Conservation (phyloP, 2,797 vertebrate species). For the Zalophus californianus region DNA sequence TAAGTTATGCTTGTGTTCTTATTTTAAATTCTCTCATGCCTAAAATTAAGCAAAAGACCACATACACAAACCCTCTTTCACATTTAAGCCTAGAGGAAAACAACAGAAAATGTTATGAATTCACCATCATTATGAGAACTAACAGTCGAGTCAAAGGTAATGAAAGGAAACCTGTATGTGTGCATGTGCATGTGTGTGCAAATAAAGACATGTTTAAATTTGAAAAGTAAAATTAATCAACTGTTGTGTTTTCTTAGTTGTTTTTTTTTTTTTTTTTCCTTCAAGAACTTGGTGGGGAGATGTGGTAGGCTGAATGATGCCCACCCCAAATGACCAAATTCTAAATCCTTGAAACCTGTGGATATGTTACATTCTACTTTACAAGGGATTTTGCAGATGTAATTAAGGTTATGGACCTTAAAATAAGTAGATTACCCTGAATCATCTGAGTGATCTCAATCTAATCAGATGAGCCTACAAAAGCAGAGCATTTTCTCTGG, state of each 20-base stretch:
- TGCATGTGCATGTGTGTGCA: background rate
- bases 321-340: background rate
- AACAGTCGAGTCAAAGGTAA: background rate
- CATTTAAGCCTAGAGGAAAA: background rate
- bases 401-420: background rate
- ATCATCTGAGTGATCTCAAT: background rate
- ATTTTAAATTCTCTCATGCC: background rate
- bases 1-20: background rate
- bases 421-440: background rate
- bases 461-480: background rate
- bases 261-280: background rate
- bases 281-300: background rate
- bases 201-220: background rate
- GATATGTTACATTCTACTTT: background rate
- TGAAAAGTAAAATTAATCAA: slow-evolving; percentile 16
- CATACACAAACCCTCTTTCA: background rate
- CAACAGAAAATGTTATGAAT: background rate
- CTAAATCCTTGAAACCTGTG: background rate
- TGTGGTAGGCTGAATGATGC: background rate
- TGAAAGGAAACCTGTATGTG: background rate
- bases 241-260: background rate
- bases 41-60: background rate
- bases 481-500: background rate
- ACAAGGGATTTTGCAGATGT: background rate
- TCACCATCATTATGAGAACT: background rate